Base-by-base conservation (phyloP, 1,140 invertebrate species). In the Acromyrmex heyeri region DNA sequence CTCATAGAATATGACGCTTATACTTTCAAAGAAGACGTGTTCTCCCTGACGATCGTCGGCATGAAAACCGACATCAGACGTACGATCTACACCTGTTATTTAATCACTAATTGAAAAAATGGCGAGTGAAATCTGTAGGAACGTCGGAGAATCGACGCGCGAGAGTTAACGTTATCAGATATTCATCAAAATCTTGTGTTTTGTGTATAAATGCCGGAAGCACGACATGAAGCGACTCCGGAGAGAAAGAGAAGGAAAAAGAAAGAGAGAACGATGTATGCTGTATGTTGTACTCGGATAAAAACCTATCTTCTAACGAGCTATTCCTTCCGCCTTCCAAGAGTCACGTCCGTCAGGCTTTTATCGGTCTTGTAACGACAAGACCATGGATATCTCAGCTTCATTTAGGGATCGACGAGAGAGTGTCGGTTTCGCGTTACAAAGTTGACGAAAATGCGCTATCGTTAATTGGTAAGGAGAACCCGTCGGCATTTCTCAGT, bases 321-420 rank as follows among this genome's bases (percentile, higher is more conserved):
- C 86, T 76, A 89, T 89, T 85, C 88, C 82, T 81, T 86, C 75
- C 69, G 83, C 59, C 87, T 50, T 53, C 27, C 21, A 53, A 73
- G 64, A 70, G 38, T 78, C 87, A 90, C 83, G 88, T 90, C 70
- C 79, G 76, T 55, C 70, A 72, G 57, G 50, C 76, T 89, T 90
- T 86, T 86, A 89, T 82, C 44, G 27, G 67, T 44, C 30, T 38
- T 77, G 69, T 59, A 65, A 79, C 67, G 34, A 76, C 30, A 59
- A 24, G 72, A 57, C 88, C 76, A 59, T 65, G 65, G 48, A 72
- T 86, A 82, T 73, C 57, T 86, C 64, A 89, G 65, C 50, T 89
- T 87, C 85, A 90, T 90, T 89, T 89, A 89, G 64, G 76, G 72
- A 89, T 81, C 87, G 88, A 88, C 53, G 86, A 90, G 86, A 90